A percentile compares a stretch with the other conserved stretches of the same genome.
Conservation (phyloP, 2,888 invertebrate species). For the Brachyopa scutellaris region DNA sequence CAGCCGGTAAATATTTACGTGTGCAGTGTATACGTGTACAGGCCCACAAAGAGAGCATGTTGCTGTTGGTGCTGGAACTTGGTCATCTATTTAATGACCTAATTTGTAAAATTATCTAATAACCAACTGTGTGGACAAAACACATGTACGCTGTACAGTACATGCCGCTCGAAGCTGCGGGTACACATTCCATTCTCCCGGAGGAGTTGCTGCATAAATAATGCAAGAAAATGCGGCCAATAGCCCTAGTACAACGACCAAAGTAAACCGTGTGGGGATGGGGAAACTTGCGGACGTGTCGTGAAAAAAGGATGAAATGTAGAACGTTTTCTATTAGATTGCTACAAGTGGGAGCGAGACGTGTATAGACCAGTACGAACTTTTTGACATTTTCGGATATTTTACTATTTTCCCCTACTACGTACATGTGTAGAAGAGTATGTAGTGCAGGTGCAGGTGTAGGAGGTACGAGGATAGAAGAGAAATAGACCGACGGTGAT, state of each 20-base stretch:
- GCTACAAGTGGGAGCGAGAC: constrained; percentile 56
- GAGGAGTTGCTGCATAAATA: constrained; percentile 48
- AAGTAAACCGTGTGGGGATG: constrained; percentile 37
- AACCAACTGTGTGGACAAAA: constrained; percentile 33
- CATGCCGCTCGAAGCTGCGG: constrained; percentile 8
- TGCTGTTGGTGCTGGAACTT: constrained; percentile 34
- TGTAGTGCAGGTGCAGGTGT: constrained; percentile 35
- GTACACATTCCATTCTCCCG: constrained; percentile 27
- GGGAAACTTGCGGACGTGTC: constrained; percentile 71
- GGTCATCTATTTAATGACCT: constrained; percentile 49
- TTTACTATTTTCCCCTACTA: constrained; percentile 56
- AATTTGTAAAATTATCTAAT: constrained; percentile 59
- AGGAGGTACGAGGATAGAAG: constrained; percentile 29
- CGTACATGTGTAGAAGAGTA: constrained; percentile 35
- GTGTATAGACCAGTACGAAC: constrained; percentile 45
- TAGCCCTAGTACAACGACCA: constrained; percentile 33
- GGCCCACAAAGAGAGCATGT: constrained; percentile 2
- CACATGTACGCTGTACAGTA: constrained; percentile 20
- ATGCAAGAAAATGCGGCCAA: constrained; percentile 66
- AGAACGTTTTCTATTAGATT: constrained; percentile 34
- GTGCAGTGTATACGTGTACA: constrained; percentile 56
- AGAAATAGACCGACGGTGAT: constrained; percentile 51
- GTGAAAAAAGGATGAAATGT: constrained; percentile 63
- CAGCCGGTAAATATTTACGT: constrained; percentile 71
- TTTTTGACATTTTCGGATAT: constrained; percentile 66